Evolutionary conservation across 2,888 invertebrate genomes (phyloP).

Genomic region (Pheosia tremula): DNA sequence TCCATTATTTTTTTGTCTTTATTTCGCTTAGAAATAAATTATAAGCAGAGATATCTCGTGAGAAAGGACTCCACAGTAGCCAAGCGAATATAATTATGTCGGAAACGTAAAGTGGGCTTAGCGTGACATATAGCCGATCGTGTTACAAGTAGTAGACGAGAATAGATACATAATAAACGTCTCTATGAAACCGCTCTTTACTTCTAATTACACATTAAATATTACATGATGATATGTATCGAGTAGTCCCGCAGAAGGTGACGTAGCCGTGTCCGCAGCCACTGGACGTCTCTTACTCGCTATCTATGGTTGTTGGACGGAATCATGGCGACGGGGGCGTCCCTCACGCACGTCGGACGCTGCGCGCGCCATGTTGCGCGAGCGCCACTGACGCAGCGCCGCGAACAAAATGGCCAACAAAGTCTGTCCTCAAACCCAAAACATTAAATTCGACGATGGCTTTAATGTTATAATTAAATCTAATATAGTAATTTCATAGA

Average conservation of each 20-base stretch:
- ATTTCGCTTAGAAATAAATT: conserved; percentile 42
- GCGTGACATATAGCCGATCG: conserved; percentile 82
- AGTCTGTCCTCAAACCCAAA: conserved; percentile 50
- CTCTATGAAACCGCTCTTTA: conserved; percentile 84
- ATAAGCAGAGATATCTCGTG: conserved; percentile 49
- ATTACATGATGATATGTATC: conserved; percentile 90
- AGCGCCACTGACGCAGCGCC: conserved; percentile 32
- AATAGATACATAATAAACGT: conserved; percentile 80
- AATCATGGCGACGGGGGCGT: conserved; percentile 81
- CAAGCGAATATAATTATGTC: conserved; percentile 58
- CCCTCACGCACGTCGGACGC: conserved; percentile 42
- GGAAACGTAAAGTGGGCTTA: conserved; percentile 60
- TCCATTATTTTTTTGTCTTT: conserved; percentile 32
- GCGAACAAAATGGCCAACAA: conserved; percentile 43
- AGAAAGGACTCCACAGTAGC: conserved; percentile 50
- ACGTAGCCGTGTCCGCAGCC: conserved; percentile 84
- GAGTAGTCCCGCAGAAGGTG: conserved; percentile 87
- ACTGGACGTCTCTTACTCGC: conserved; percentile 85
- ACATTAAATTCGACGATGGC: conserved; percentile 43
- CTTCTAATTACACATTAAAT: conserved; percentile 84
- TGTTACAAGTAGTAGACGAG: conserved; percentile 78
- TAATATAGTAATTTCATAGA: conserved; percentile 33
- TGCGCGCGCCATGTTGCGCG: conserved; percentile 24
- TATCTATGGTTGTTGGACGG: conserved; percentile 85
- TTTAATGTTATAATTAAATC: conserved; percentile 35